Percentiles rank a stretch among this genome's conserved stretches.
phyloP scores from a whole-genome alignment of 2,113 vertebrate species.

The Origma solitaria region DNA sequence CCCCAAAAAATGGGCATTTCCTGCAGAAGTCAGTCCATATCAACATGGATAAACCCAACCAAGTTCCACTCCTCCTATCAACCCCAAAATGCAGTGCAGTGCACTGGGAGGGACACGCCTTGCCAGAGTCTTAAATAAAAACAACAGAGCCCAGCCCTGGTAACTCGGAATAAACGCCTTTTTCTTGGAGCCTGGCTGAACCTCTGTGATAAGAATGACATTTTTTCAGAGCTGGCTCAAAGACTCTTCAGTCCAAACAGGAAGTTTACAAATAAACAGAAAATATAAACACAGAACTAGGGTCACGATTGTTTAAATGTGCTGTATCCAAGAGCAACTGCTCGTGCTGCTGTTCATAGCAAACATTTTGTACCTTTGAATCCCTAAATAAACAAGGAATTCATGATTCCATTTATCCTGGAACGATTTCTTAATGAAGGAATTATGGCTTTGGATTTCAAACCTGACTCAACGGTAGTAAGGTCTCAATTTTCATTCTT shows the following conservation, averaged over 20 bases:
- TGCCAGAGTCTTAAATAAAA: not conserved
- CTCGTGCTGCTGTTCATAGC: not conserved
- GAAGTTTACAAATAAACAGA: not conserved
- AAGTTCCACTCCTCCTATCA: not conserved
- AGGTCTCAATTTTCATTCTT: not conserved
- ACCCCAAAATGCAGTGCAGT: not conserved
- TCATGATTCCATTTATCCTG: not conserved
- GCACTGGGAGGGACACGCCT: not conserved
- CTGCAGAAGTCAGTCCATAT: not conserved
- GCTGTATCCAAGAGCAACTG: not conserved
- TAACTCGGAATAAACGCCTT: not conserved
- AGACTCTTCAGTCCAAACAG: not conserved
- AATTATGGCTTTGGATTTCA: not conserved
- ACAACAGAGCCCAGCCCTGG: slow-evolving; percentile 26
- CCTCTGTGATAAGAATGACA: not conserved
- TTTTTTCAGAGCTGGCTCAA: not conserved
- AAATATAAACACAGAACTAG: not conserved
- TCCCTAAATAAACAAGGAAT: not conserved
- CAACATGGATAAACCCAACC: not conserved
- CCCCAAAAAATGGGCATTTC: not conserved
- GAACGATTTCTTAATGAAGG: not conserved
- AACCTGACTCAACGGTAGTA: not conserved
- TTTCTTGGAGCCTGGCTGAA: slow-evolving; percentile 24
- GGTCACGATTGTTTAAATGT: not conserved
- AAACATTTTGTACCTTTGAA: not conserved